Conservation (phyloP, 2,797 vertebrate genomes). For the Poecilia picta region DNA sequence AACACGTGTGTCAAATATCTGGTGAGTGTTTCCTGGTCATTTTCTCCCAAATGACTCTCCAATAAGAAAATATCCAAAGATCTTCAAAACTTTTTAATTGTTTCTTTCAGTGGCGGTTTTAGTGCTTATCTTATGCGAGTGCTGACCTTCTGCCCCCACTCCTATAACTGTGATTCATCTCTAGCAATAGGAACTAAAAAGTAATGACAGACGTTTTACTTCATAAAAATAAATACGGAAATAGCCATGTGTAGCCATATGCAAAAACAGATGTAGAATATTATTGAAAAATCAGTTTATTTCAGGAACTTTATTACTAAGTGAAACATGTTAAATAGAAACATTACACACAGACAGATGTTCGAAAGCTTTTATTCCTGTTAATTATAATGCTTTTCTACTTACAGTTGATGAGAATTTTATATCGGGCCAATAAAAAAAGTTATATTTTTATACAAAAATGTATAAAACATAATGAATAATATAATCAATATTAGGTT, state of each 20-base stretch:
- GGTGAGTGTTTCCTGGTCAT: constrained; percentile 76
- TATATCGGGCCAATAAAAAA: not conserved
- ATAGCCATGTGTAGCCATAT: not conserved
- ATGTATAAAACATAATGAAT: not conserved
- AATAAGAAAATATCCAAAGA: not conserved
- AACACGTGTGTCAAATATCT: constrained; percentile 75
- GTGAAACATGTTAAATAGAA: not conserved
- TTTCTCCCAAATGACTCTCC: not conserved
- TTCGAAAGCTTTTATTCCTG: not conserved
- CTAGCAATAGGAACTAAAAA: not conserved
- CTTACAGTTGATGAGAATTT: not conserved
- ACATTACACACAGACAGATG: not conserved
- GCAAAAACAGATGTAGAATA: not conserved
- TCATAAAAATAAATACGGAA: not conserved
- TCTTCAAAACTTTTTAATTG: not conserved
- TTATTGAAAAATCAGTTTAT: not conserved
- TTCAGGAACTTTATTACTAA: not conserved
- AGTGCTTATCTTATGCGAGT: no score
- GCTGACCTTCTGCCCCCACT: not conserved
- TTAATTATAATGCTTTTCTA: not conserved
- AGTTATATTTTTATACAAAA: not conserved
- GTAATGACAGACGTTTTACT: not conserved
- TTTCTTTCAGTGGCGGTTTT: not conserved
- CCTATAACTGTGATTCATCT: not conserved
- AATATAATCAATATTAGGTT: not conserved